These are phyloP conservation scores for Alethe castanea DNA, from an alignment of 2,113 vertebrate genomes.

Conservation along the genomic window DNA sequence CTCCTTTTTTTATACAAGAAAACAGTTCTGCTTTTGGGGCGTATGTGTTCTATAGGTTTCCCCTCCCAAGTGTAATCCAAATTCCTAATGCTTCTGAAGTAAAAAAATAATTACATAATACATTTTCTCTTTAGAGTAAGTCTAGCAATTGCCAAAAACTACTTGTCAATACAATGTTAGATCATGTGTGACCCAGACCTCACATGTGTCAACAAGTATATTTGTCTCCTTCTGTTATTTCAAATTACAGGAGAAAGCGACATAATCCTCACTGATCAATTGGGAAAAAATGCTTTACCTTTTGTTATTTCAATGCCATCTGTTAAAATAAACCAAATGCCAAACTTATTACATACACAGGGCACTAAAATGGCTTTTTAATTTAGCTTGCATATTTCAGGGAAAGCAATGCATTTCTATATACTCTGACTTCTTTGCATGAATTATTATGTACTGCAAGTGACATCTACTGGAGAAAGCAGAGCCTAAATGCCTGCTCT, in stretches of 20 bases:
- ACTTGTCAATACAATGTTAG: constrained; percentile 63
- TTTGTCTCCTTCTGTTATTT: constrained; percentile 63
- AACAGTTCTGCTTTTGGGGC: neutral
- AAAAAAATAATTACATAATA: constrained; percentile 57
- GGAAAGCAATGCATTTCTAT: constrained; percentile 28
- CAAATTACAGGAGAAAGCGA: constrained; percentile 44
- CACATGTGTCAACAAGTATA: constrained; percentile 57
- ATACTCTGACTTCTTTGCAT: constrained; percentile 72
- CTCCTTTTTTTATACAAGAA: neutral
- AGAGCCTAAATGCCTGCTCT: constrained; percentile 72
- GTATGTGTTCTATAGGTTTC: constrained; percentile 24
- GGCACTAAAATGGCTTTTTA: constrained; percentile 48
- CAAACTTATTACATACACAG: constrained; percentile 44
- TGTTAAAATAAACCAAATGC: constrained; percentile 71
- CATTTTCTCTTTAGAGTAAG: constrained; percentile 46
- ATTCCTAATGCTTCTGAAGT: constrained; percentile 50
- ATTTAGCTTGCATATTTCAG: constrained; percentile 36
- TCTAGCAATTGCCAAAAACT: constrained; percentile 65
- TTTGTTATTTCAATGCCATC: constrained; percentile 72
- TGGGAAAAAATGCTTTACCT: constrained; percentile 63
- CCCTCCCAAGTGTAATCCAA: constrained; percentile 26
- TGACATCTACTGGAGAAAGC: constrained; percentile 84
- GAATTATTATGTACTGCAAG: constrained; percentile 80
- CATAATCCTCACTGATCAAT: constrained; percentile 59
- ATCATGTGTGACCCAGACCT: constrained; percentile 56